Evolutionary conservation across 2,113 vertebrate genomes (phyloP).

Genomic region (Emydocephalus ijimae): DNA sequence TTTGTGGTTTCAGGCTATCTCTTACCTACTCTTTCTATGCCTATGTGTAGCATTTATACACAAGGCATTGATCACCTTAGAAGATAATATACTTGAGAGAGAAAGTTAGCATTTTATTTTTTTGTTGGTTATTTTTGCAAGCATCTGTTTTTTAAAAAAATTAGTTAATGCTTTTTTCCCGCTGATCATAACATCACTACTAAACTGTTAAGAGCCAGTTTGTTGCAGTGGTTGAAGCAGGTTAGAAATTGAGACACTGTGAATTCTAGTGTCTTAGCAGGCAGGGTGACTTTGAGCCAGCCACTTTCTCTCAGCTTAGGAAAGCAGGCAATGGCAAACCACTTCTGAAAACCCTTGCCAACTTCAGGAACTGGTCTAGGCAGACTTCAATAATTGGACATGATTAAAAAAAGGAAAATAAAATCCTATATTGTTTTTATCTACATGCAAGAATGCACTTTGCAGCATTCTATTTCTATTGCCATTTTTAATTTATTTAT

Average conservation of each 20-base stretch:
- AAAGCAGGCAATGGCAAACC: background rate
- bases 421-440: background rate
- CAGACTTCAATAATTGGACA: background rate
- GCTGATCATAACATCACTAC: background rate
- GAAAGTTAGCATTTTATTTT: background rate
- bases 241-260: background rate
- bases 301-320: background rate
- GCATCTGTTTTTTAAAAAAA: background rate
- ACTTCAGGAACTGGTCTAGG: background rate
- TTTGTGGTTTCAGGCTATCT: conserved; percentile 24
- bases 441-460: background rate
- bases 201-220: background rate
- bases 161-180: background rate
- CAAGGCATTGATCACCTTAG: background rate
- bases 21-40: background rate
- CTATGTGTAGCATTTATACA: conserved; percentile 11
- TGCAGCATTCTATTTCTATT: background rate
- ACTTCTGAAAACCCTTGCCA: background rate
- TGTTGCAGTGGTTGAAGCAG: background rate
- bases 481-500: background rate
- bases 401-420: background rate
- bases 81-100: background rate
- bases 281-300: background rate
- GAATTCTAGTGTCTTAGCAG: background rate
- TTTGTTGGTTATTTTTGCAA: background rate